Evolutionary conservation across 92 coral and sea anemone species (phyloP).

Genomic region (Blastomussa wellsi): DNA sequence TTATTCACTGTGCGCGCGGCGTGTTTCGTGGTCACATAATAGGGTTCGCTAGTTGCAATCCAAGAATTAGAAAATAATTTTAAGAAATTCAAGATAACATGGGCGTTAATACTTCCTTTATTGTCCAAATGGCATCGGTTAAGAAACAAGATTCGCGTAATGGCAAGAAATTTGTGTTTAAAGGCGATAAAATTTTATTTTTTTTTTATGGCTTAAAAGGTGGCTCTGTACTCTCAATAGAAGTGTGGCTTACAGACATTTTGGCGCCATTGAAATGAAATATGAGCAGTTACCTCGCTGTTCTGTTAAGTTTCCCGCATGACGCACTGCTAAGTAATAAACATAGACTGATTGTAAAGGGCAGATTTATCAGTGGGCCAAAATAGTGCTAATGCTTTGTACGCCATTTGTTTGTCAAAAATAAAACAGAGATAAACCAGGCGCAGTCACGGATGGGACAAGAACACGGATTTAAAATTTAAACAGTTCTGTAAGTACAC

Average conservation of each 20-base stretch:
- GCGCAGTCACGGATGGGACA: not conserved
- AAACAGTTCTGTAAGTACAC: not conserved
- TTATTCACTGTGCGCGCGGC: not conserved
- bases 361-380: not conserved
- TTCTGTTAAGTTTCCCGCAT: slow-evolving; percentile 16
- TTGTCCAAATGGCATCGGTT: slow-evolving; percentile 1
- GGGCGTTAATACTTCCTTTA: not conserved
- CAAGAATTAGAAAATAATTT: not conserved
- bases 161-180: not conserved
- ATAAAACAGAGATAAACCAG: slow-evolving; percentile 15
- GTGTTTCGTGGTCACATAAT: slow-evolving; percentile 1
- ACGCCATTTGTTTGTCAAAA: slow-evolving; percentile 8
- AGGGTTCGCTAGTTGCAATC: slow-evolving; percentile 18
- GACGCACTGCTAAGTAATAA: not conserved
- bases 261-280: slow-evolving; percentile 59
- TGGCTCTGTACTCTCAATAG: slow-evolving; percentile 50
- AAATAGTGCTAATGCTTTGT: not conserved
- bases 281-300: slow-evolving; percentile 10
- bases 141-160: slow-evolving; percentile 10
- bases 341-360: not conserved
- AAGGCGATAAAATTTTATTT: slow-evolving; percentile 12
- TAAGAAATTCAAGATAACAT: not conserved
- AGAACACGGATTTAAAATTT: not conserved
- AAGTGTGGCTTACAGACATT: slow-evolving; percentile 53
- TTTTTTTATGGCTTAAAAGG: slow-evolving; percentile 22